Evolutionary conservation across 2,888 invertebrate genomes (phyloP), one percentile per base, ranked within the genome.

Genomic region (Drosophila diplacantha): DNA sequence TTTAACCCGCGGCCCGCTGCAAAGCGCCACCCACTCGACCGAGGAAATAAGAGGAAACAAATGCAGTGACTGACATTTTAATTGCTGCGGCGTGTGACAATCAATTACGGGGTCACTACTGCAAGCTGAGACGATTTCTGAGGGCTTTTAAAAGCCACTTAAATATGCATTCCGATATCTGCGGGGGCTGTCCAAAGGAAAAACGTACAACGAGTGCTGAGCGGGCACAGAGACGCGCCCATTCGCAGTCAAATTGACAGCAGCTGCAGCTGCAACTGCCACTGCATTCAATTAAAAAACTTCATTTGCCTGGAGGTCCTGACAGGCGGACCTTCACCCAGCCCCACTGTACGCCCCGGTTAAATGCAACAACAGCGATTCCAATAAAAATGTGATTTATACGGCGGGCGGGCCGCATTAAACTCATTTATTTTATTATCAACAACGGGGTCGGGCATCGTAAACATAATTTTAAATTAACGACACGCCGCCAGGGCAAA

Each of bases 11-110:
- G 56, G 56, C 31, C n/a, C 39, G 26, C 18, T 50, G 60, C 34
- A 29, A 41, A 22, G 22, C 35, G 51, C 37, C 43, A 63, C 61
- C 54, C 66, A 49, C 18, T 60, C 66, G 14, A 9, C 26, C 46
- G 74, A 9, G 32, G 51, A 51, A 56, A 50, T 56, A 53, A 44
- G 43, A 68, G 39, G 56, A 26, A 58, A 54, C 20, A 46, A 72
- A 41, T 56, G 75, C 55, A 37, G 59, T 59, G 60, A 44, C 69
- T 73, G 80, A 76, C 82, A 71, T 70, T 82, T 73, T 80, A 80
- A 76, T 80, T 80, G 74, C 68, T 76, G 80, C 76, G 71, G 74
- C 66, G 64, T 63, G 69, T 80, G 74, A 76, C 76, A 82, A 82
- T 76, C 76, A 82, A 82, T 82, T 76, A 82, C 68, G 51, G 65